Conservation (phyloP, 2,888 invertebrate species). For the Trilocha varians region DNA sequence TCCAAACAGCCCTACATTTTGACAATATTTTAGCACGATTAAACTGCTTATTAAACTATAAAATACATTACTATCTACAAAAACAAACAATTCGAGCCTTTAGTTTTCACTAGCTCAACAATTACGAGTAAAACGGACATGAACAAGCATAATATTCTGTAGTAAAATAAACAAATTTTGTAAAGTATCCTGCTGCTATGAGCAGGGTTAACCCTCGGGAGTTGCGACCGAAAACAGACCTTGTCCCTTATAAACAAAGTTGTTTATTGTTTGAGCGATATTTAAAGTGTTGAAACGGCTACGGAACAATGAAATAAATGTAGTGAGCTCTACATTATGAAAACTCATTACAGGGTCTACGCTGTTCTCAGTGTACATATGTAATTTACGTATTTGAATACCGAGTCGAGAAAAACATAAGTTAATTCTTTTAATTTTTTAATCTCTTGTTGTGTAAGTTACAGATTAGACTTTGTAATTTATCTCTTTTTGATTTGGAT, state of each 20-base stretch:
- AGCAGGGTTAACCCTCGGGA: not conserved
- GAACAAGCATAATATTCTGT: not conserved
- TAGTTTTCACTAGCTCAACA: not conserved
- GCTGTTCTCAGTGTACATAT: not conserved
- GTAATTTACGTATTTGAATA: conserved; percentile 1
- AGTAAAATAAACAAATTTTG: not conserved
- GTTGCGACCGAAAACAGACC: not conserved
- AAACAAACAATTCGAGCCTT: not conserved
- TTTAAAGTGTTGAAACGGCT: not conserved
- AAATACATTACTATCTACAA: not conserved
- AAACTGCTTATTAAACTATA: not conserved
- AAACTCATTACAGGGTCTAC: not conserved
- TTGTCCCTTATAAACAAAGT: not conserved
- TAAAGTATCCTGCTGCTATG: not conserved
- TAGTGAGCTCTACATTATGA: not conserved
- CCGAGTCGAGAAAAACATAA: not conserved
- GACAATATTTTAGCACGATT: not conserved
- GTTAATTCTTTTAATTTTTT: not conserved
- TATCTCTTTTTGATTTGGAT: too few relatives aligned
- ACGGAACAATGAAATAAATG: not conserved
- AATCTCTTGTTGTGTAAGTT: too few relatives aligned
- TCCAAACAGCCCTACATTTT: not conserved
- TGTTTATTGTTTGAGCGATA: not conserved
- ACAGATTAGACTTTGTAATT: too few relatives aligned
- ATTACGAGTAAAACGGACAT: not conserved